Evolutionary conservation across 2,113 vertebrate species (phyloP), one percentile per base, ranked within the genome.

Genomic region (Chaetodon auriga): DNA sequence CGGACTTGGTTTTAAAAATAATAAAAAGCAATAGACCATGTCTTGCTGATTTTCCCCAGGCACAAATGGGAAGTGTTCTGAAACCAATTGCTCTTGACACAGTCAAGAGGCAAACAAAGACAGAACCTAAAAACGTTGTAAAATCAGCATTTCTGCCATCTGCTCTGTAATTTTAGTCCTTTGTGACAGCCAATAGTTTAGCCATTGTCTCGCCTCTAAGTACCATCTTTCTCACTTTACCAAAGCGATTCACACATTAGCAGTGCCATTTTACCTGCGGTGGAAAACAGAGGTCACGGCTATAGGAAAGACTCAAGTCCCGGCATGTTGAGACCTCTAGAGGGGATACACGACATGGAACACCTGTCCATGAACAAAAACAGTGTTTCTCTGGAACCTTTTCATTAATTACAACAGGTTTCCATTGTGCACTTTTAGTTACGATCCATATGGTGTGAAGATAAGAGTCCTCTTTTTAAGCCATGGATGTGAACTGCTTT

Each of bases 321-420:
- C 58, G 49, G 75, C 91, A 85, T 90, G 90, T 71, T 57, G 16
- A 71, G 10, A 78, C 41, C 87, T 89, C 89, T 62, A 46, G n/a
- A 80, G 85, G 62, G 85, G 51, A 78, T 15, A 16, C 14, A 60
- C 61, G 75, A 64, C 76, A 87, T 41, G 25, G 51, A 82, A 76
- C 62, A 78, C 30, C 16, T 86, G 16, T 61, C 35, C 75, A 46
- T 36, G 15, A 68, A 80, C 38, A 66, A 25, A 81, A 87, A 82
- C n/a, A 61, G 12, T 55, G 82, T 90, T 81, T 82, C 87, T 75
- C 38, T 70, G 81, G 38, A 61, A 68, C 74, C 23, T 71, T 41
- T 68, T 78, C 18, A 43, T 77, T 75, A 66, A 85, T 85, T 61
- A 53, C 5, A 70, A 66, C 65, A 68, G 23, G 54, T 89, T 91